Evolutionary conservation across 2,888 invertebrate genomes (phyloP), one percentile per base, ranked within the genome.

Genomic region (Hartigia nigra): DNA sequence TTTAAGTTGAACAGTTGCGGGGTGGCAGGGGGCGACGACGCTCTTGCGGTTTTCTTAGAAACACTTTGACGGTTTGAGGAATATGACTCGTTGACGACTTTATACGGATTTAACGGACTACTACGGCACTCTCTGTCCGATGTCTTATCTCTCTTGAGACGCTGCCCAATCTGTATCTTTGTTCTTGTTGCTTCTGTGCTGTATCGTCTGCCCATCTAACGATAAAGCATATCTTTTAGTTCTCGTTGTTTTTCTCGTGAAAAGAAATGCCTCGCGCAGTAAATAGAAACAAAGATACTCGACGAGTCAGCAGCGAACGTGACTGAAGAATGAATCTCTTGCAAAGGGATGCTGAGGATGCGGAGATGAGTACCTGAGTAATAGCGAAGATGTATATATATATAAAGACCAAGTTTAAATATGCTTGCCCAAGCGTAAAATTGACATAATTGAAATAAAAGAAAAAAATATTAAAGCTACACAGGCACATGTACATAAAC

Each of bases 261-360:
- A 81, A 81, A 81, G 77, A 82, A 78, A 77, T 72, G 70, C 31
- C 39, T 31, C 76, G 36, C 12, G 78, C 78, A 80, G 79, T 78
- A 86, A 85, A 81, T 79, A 81, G 81, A 34, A n/a, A 75, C 77
- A 77, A 84, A 84, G 81, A 87, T 84, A 80, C 84, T 84, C 81
- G 81, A 86, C 81, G 81, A 86, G 84, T 86, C 84, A 83, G 84
- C 84, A 79, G 79, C 74, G 82, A 86, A 88, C 89, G 88, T 89
- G 89, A 89, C 87, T 84, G 87, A 88, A 89, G 88, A 89, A 89
- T 89, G 88, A 55, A 88, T 86, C 84, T 84, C 79, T 79, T 78
- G 81, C 9, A 23, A 55, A 55, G 55, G 55, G 55, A 55, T 55
- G 55, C 55, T 55, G 55, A 23, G 55, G 23, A 55, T 9, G 55